Percentiles rank a stretch among this genome's conserved stretches.
phyloP scores from a whole-genome alignment of 1,140 invertebrate genomes.

The Adelges cooleyi region DNA sequence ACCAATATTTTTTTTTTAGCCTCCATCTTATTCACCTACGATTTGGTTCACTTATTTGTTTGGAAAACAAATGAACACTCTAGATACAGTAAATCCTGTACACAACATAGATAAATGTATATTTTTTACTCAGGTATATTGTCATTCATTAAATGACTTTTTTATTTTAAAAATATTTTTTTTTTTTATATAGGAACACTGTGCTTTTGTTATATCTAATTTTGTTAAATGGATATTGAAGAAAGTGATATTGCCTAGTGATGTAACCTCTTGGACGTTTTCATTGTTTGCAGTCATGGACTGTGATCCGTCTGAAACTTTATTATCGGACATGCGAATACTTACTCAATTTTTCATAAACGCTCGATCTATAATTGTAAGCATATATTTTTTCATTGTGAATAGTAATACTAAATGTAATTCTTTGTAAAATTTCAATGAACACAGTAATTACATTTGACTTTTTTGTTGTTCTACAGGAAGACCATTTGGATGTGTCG shows the following conservation, averaged over 20 bases:
- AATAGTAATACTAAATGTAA: background rate
- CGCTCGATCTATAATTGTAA: constrained; percentile 2
- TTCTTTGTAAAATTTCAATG: background rate
- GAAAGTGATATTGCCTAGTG: background rate
- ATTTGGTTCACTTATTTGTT: constrained; percentile 13
- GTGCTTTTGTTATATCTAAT: constrained; percentile 5
- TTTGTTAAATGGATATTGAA: constrained; percentile 17
- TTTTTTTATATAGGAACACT: background rate
- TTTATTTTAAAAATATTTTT: background rate
- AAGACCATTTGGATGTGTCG: constrained; percentile 15
- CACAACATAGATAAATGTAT: constrained; percentile 5
- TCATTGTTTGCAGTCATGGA: constrained; percentile 1
- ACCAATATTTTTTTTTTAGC: too few relatives aligned
- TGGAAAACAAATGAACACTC: constrained; percentile 8
- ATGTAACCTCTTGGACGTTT: constrained; percentile 17
- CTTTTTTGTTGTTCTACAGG: background rate
- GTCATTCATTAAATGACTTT: too few relatives aligned
- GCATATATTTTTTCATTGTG: background rate
- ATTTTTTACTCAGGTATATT: constrained; percentile 4
- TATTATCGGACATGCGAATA: constrained; percentile 15
- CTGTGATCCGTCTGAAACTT: constrained; percentile 14
- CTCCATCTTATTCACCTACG: background rate
- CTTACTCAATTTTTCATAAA: constrained; percentile 13
- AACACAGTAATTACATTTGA: background rate
- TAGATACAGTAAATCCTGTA: background rate